Base-by-base conservation (phyloP, 2,888 invertebrate species). In the Rambutsinella grinnellia region DNA sequence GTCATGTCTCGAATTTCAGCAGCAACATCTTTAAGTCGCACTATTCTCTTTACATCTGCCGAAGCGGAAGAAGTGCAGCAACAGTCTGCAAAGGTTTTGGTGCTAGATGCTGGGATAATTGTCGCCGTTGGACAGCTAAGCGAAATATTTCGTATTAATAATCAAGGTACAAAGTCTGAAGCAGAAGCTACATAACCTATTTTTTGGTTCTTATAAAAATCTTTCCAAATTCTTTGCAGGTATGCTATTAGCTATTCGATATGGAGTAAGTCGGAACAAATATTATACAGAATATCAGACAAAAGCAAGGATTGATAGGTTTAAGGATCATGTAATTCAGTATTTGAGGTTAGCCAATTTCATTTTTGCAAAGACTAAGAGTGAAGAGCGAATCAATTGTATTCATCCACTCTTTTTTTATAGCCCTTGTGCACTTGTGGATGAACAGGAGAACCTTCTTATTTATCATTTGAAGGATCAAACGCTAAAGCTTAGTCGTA, bases 401-500 rank as follows among this genome's bases (percentile, higher is more conserved):
- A 21, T 61, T 47, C 17, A 60, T 24, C 21, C 27, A 54, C 17
- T 6, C 17, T 27, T 62, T 63, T 57, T 57, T 23, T 66, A 0
- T 46, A 81, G 81, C 58, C 81, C 81, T 10, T 79, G 79, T 66
- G 67, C 78, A 1, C 53, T 81, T 3, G 17, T 72, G n/a, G 67
- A 78, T 23, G 79, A 78, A 3, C 76, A 78, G 26, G 78, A 71
- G 15, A 74, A 70, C 57, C 49, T 79, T 1, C 74, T 81, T 10
- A 75, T 78, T 10, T 76, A 79, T 17, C 78, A 79, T 54, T 36
- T 81, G 27, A 75, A 62, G 47, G 79, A 79, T 61, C 54, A 53
- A 17, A 63, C 57, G 6, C 46, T 69, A 17, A 68, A 69, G 46
- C 49, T 81, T 6, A 79, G 79, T 56, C 54, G 68, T 13, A 67